Base-by-base conservation (phyloP, 2,888 invertebrate genomes). In the Phaonia tiefii region DNA sequence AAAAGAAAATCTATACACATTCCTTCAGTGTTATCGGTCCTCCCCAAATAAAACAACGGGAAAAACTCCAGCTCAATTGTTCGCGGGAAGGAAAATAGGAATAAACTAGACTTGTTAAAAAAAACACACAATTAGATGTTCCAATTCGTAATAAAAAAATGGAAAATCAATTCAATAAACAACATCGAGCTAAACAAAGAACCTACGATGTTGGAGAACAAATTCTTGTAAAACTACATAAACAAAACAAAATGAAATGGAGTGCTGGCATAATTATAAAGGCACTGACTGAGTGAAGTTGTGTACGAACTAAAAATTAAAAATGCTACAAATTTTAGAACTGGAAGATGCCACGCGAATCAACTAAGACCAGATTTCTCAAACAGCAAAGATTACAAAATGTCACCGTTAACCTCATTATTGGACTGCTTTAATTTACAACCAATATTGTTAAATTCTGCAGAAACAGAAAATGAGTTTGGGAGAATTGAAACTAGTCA, bases 141-240 rank as follows among this genome's bases (percentile, higher is more conserved):
- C n/a, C n/a, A n/a, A n/a, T n/a, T 0, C 11, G 10, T 4, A 75
- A 75, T 37, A 7, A 5, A 4, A 58, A 42, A 20, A 70, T 69
- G 51, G 66, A 51, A 42, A 1, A 1, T 7, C 65, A 77, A 26
- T 77, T 56, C 20, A 75, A 75, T 63, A 66, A 63, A 7, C 66
- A 54, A 58, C 56, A 44, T 39, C 69, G 56, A 17, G 70, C 65
- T 1, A 77, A 74, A 49, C 10, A 44, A n/a, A 58, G 69, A 1
- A 17, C 37, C 15, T 76, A 77, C 39, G 1, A 67, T 11, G 20
- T 72, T 13, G 60, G 69, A 11, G 60, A 26, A 22, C 22, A 67
- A 13, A 73, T 80, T 0, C 73, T 65, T 39, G 80, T 69, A 5
- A 80, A 67, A 31, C 37, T 73, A 2, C 60, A 76, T 49, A 60